Percentiles rank a stretch among this genome's conserved stretches.
Evolutionary conservation across 2,888 invertebrate genomes (phyloP).

Genomic region (Cephus pulcher): DNA sequence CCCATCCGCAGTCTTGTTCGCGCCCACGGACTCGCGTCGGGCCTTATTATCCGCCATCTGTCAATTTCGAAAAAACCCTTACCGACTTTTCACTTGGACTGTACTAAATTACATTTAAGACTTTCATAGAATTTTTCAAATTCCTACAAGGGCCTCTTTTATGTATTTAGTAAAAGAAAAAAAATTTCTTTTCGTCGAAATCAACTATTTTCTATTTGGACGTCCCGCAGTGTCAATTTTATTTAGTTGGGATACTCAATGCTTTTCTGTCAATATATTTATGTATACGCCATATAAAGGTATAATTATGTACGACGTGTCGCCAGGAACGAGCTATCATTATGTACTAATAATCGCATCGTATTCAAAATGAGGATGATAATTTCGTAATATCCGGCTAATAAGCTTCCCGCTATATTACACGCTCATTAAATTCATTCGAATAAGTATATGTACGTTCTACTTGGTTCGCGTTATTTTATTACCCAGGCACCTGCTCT

Average conservation of each 20-base stretch:
- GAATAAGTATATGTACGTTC: slow-evolving; percentile 1
- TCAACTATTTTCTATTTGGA: background rate
- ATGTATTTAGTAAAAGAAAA: background rate
- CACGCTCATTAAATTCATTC: slow-evolving; percentile 39
- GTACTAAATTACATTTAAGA: background rate
- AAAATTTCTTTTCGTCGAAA: background rate
- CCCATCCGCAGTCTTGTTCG: slow-evolving; percentile 55
- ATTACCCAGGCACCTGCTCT: slow-evolving; percentile 41
- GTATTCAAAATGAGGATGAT: background rate
- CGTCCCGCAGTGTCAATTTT: background rate
- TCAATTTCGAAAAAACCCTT: slow-evolving; percentile 37
- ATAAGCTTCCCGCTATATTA: slow-evolving; percentile 2
- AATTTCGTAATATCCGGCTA: slow-evolving; percentile 3
- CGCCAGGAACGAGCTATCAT: background rate
- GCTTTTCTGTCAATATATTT: background rate
- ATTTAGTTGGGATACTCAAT: background rate
- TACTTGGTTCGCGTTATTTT: slow-evolving; percentile 35
- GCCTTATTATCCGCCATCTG: slow-evolving; percentile 51
- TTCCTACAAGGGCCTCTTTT: background rate
- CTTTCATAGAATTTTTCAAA: background rate
- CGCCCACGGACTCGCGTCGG: slow-evolving; percentile 51
- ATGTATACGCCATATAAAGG: background rate
- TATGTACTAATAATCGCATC: background rate
- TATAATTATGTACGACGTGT: background rate
- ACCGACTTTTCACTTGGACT: background rate